phyloP scores from a whole-genome alignment of 2,888 invertebrate species.

The Caenorhabditis sp. region DNA sequence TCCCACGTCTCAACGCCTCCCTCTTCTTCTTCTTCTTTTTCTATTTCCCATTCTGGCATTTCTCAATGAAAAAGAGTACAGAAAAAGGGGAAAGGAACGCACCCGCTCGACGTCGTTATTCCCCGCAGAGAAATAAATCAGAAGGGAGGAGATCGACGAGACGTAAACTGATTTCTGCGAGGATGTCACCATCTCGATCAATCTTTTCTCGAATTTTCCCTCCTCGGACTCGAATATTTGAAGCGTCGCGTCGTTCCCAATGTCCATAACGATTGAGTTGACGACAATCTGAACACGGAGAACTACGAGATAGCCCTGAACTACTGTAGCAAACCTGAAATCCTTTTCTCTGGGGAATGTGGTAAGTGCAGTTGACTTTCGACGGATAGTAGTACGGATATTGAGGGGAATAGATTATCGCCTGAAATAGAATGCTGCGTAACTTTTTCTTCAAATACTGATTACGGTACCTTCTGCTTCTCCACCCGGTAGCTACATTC shows the following conservation, averaged over 20 bases:
- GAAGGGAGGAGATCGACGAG: conserved; percentile 55
- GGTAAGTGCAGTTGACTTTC: conserved; percentile 61
- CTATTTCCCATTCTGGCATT: background rate
- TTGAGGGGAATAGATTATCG: conserved; percentile 57
- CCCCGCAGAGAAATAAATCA: conserved; percentile 64
- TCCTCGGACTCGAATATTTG: conserved; percentile 61
- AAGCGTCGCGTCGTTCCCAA: conserved; percentile 56
- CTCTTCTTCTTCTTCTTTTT: background rate
- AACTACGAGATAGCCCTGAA: background rate
- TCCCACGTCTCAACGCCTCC: background rate
- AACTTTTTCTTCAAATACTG: no score
- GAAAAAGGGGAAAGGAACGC: conserved; percentile 30
- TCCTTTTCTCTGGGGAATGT: conserved; percentile 60
- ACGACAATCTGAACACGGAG: conserved; percentile 48
- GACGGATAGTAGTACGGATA: conserved; percentile 66
- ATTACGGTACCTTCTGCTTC: conserved; percentile 41
- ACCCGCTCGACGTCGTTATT: conserved; percentile 57
- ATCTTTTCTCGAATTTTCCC: conserved; percentile 57
- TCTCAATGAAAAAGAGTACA: background rate
- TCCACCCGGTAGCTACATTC: conserved; percentile 65
- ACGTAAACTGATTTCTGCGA: conserved; percentile 57
- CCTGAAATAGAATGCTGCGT: conserved; percentile 36
- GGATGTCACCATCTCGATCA: conserved; percentile 59
- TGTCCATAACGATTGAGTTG: conserved; percentile 47
- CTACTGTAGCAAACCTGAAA: conserved; percentile 35